These are phyloP conservation scores for Diogma glabrata DNA, from an alignment of 2,888 invertebrate species.

Conservation along the genomic window DNA sequence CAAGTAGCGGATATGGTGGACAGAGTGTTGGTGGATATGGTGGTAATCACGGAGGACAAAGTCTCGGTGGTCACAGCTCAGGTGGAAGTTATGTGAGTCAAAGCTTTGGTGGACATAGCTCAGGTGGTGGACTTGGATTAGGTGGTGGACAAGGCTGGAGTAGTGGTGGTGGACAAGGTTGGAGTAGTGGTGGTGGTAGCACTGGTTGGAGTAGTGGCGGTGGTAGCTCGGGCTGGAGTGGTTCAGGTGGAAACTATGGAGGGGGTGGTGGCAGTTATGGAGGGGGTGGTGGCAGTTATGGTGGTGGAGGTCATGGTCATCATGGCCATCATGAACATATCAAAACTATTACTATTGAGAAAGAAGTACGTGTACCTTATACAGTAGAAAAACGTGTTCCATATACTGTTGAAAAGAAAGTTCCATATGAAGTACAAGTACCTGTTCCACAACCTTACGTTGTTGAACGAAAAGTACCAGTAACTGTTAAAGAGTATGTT, in stretches of 20 bases:
- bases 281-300: constrained; percentile 23
- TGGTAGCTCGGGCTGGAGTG: constrained; percentile 23
- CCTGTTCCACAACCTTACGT: constrained; percentile 65
- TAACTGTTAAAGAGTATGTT: constrained; percentile 53
- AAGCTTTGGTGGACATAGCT: constrained; percentile 26
- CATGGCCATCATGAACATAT: constrained; percentile 59
- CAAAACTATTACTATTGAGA: constrained; percentile 65
- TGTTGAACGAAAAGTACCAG: constrained; percentile 64
- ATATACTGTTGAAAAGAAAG: constrained; percentile 71
- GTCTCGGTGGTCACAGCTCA: constrained; percentile 27
- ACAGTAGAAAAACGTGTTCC: constrained; percentile 73
- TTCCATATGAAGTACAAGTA: constrained; percentile 65
- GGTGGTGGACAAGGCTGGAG: constrained; percentile 37
- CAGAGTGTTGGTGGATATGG: constrained; percentile 23
- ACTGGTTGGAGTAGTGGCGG: constrained; percentile 29
- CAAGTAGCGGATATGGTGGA: constrained; percentile 14
- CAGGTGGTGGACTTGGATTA: constrained; percentile 40
- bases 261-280: constrained; percentile 30
- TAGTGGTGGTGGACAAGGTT: constrained; percentile 18
- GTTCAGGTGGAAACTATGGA: no score
- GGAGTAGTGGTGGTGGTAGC: constrained; percentile 20
- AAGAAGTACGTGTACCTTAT: constrained; percentile 73
- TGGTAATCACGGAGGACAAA: constrained; percentile 28
- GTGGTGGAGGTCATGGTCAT: constrained; percentile 27
- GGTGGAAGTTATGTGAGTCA: constrained; percentile 29